Base-by-base conservation (phyloP, 2,888 invertebrate genomes). In the Callosobruchus maculatus region DNA sequence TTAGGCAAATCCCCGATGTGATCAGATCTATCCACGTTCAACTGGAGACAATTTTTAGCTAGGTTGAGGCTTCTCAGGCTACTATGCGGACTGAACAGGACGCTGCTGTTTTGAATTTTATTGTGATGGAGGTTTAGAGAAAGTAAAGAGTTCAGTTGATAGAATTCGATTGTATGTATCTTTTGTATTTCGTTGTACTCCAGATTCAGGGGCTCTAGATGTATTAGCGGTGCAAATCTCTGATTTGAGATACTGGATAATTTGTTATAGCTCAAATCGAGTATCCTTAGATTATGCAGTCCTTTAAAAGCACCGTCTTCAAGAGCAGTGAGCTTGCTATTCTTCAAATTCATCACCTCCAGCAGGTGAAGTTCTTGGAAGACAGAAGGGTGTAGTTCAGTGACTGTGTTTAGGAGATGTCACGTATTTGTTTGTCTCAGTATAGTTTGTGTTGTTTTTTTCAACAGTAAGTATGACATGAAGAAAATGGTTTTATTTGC, bases 401-500 rank as follows among this genome's bases (percentile, higher is more conserved):
- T 67, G 4, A 74, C 71, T 5, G 78, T 70, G 72, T 83, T 80
- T 30, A 79, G 22, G 76, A 74, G 20, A 86, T 80, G 2, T 70
- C 74, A 73, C 74, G 74, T 20, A 85, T 84, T 4, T 79, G 75
- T 77, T 86, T 86, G 75, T 83, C 82, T 78, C 68, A 86, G 76
- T 18, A 81, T 76, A n/a, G n/a, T n/a, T n/a, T n/a, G n/a, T n/a
- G n/a, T n/a, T n/a, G n/a, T n/a, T n/a, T n/a, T n/a, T n/a, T n/a
- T n/a, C n/a, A n/a, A n/a, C n/a, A n/a, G n/a, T n/a, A n/a, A n/a
- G n/a, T n/a, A n/a, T n/a, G n/a, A n/a, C n/a, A n/a, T n/a, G n/a
- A n/a, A n/a, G n/a, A n/a, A n/a, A n/a, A n/a, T n/a, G n/a, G n/a
- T n/a, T n/a, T n/a, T n/a, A n/a, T n/a, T n/a, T n/a, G n/a, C n/a